Evolutionary conservation across 2,888 invertebrate species (phyloP).

Genomic region (Proisotoma minuta): DNA sequence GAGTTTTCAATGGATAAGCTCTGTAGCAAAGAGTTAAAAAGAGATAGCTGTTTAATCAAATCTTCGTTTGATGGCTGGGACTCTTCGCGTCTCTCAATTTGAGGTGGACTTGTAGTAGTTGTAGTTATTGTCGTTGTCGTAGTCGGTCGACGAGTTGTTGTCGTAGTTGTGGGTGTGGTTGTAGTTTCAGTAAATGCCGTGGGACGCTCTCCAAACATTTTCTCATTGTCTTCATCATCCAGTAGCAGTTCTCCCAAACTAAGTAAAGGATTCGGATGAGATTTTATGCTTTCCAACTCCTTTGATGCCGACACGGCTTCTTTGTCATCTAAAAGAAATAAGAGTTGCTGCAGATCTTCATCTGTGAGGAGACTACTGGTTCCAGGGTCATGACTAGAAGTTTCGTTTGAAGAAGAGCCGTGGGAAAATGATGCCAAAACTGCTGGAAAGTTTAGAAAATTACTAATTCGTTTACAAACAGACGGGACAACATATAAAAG

Average conservation of each 20-base stretch:
- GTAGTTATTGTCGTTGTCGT: background rate
- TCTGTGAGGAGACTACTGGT: background rate
- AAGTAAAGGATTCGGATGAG: background rate
- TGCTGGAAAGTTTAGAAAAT: too few relatives aligned
- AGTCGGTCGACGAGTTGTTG: background rate
- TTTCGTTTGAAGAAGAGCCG: too few relatives aligned
- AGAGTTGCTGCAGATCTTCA: background rate
- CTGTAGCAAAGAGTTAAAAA: constrained; percentile 35
- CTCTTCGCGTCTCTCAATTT: background rate
- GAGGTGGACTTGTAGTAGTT: background rate
- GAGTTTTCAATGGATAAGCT: constrained; percentile 18
- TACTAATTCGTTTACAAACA: too few relatives aligned
- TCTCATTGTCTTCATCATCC: background rate
- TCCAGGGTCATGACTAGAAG: background rate
- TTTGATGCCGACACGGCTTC: background rate
- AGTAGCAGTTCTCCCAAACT: background rate
- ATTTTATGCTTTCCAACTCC: background rate
- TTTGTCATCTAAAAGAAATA: background rate
- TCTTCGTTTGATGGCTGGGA: constrained; percentile 25
- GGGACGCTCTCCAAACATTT: too few relatives aligned
- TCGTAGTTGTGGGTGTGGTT: background rate
- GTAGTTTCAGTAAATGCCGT: background rate
- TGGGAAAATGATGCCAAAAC: too few relatives aligned
- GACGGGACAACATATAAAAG: too few relatives aligned
- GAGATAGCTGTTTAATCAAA: constrained; percentile 33